Percentiles rank a stretch among this genome's conserved stretches.
phyloP scores from a whole-genome alignment of 1,140 invertebrate genomes.

The Bombus waltoni region DNA sequence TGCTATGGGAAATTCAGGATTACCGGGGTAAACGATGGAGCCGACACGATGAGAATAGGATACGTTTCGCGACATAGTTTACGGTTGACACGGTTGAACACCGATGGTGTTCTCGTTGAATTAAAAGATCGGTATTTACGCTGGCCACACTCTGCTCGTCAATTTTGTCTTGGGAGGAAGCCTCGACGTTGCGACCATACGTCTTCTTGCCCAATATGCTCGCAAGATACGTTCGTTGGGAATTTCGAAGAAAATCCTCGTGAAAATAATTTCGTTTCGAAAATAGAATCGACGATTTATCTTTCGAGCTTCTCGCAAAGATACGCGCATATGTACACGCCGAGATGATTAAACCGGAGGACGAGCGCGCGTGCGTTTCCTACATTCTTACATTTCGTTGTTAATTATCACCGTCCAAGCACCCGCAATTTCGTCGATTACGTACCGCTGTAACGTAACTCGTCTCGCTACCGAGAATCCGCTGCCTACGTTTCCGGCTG shows the following conservation, averaged over 20 bases:
- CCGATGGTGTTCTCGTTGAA: constrained; percentile 4
- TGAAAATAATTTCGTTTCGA: not conserved
- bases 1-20: constrained; percentile 70
- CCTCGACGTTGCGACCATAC: not conserved
- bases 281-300: not conserved
- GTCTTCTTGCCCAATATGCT: not conserved
- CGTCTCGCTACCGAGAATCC: constrained; percentile 11
- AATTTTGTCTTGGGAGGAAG: not conserved
- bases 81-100: not conserved
- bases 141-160: not conserved
- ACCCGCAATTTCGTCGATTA: constrained; percentile 46
- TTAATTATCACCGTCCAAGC: constrained; percentile 30
- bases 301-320: not conserved
- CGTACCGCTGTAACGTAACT: constrained; percentile 6
- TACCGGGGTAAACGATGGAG: constrained; percentile 58
- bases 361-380: not conserved
- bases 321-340: not conserved
- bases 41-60: constrained; percentile 15
- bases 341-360: not conserved
- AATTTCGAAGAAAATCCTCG: not conserved
- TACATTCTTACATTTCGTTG: constrained; percentile 3
- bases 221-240: not conserved
- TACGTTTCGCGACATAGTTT: constrained; percentile 10
- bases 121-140: not conserved
- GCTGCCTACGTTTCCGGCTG: constrained; percentile 7